phyloP scores from a whole-genome alignment of 2,888 invertebrate species.

The Athetis lepigone region DNA sequence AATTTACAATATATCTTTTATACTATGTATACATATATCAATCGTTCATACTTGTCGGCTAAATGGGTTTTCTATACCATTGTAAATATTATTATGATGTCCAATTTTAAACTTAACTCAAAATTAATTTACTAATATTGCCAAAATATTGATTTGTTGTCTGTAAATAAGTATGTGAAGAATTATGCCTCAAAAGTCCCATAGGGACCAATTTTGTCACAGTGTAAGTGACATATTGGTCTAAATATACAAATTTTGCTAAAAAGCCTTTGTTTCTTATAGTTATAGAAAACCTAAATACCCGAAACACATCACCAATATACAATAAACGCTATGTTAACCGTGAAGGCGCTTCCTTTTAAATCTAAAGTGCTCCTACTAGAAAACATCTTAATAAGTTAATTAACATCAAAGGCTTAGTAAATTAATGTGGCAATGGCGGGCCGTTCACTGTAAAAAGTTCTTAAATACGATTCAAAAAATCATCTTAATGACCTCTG shows the following conservation, averaged over 20 bases:
- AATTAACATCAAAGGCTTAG: conserved; percentile 56
- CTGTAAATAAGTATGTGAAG: neutral
- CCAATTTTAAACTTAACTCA: neutral
- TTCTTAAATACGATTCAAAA: no score
- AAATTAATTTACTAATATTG: conserved; percentile 23
- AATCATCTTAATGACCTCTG: no score
- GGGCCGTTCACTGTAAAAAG: conserved; percentile 42
- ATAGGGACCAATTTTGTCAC: neutral
- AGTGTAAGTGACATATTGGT: neutral
- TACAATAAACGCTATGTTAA: conserved; percentile 45
- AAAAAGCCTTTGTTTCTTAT: neutral
- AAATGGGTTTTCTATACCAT: conserved; percentile 46
- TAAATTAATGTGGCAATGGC: conserved; percentile 44
- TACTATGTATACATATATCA: conserved; percentile 65
- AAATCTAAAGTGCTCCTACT: conserved; percentile 60
- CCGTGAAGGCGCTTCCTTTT: conserved; percentile 57
- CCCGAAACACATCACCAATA: conserved; percentile 40
- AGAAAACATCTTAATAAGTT: conserved; percentile 61
- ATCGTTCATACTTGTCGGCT: conserved; percentile 41
- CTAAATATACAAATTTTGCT: conserved; percentile 25
- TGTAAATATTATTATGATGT: conserved; percentile 4
- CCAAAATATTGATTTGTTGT: conserved; percentile 25
- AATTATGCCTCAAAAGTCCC: neutral
- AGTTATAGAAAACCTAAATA: conserved; percentile 39
- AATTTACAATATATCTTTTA: conserved; percentile 75